Conservation (phyloP, 2,888 invertebrate genomes). For the Drosophila sordidula region DNA sequence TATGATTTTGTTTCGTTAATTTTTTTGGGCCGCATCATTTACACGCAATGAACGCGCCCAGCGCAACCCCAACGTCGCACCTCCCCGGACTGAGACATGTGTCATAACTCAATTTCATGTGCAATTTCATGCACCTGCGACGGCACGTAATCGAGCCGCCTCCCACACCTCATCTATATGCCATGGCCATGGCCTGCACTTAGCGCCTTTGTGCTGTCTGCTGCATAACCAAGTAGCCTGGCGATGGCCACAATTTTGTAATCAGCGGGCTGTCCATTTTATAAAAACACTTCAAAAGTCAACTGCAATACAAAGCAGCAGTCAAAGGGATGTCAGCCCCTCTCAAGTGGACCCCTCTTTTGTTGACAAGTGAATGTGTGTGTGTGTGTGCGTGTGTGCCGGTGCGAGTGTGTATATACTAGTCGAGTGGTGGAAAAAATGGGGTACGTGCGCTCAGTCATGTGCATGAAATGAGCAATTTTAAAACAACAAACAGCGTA, state of each 20-base stretch:
- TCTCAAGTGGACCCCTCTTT: slow-evolving; percentile 36
- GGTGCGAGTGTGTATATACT: slow-evolving; percentile 3
- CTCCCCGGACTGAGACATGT: slow-evolving; percentile 37
- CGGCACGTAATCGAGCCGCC: slow-evolving; percentile 62
- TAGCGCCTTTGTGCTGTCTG: slow-evolving; percentile 61
- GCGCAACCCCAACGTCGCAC: slow-evolving; percentile 11
- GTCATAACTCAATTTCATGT: slow-evolving; percentile 75
- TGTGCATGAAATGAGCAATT: slow-evolving; percentile 74
- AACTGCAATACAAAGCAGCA: slow-evolving; percentile 51
- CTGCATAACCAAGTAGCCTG: slow-evolving; percentile 62
- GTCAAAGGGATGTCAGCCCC: slow-evolving; percentile 52
- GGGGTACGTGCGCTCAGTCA: slow-evolving; percentile 65
- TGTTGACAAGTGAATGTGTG: slow-evolving; percentile 37
- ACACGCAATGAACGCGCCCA: slow-evolving; percentile 59
- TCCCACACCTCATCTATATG: slow-evolving; percentile 50
- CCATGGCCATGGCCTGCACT: slow-evolving; percentile 49
- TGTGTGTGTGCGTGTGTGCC: slow-evolving; percentile 1
- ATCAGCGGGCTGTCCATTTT: slow-evolving; percentile 64
- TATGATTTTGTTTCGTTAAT: slow-evolving; percentile 1
- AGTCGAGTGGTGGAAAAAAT: slow-evolving; percentile 40
- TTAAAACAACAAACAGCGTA: slow-evolving; percentile 66
- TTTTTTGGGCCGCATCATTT: slow-evolving; percentile 55
- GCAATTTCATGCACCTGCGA: slow-evolving; percentile 78
- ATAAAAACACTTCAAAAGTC: slow-evolving; percentile 59
- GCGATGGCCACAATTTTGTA: slow-evolving; percentile 63